A percentile compares a stretch with the other conserved stretches of the same genome.
phyloP scores from a whole-genome alignment of 2,797 vertebrate species.

The Phataginus tricuspis region DNA sequence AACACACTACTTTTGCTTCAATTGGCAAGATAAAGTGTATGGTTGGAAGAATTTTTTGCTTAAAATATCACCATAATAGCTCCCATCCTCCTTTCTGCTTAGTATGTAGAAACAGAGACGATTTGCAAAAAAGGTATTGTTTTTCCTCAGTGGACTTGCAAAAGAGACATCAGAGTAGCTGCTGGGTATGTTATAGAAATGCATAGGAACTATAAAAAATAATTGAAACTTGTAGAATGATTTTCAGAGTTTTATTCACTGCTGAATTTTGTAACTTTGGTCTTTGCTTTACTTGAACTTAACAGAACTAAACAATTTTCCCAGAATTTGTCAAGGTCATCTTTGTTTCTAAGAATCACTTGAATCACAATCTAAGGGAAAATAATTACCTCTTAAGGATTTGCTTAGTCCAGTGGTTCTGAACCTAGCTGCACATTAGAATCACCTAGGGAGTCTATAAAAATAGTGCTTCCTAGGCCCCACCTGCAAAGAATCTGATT shows the following conservation, averaged over 20 bases:
- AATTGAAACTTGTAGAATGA: conserved; percentile 58
- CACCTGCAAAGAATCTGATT: not conserved
- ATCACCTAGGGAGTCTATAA: not conserved
- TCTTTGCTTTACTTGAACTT: conserved; percentile 34
- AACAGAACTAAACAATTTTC: not conserved
- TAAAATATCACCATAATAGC: conserved; percentile 49
- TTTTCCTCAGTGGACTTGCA: conserved; percentile 55
- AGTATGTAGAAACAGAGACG: not conserved
- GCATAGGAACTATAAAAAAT: conserved; percentile 58
- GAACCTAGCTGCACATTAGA: not conserved
- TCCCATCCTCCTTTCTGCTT: not conserved
- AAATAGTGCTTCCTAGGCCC: not conserved
- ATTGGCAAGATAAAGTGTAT: conserved; percentile 33
- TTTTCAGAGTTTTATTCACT: conserved; percentile 55
- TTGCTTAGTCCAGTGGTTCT: not conserved
- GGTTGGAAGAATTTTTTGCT: not conserved
- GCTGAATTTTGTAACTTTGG: conserved; percentile 37
- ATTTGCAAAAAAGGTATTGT: conserved; percentile 35
- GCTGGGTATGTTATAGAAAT: conserved; percentile 56
- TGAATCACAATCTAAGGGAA: not conserved
- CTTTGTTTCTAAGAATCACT: not conserved
- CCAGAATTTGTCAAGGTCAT: conserved; percentile 47
- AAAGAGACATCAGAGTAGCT: conserved; percentile 43
- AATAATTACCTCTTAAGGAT: not conserved
- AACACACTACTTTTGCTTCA: not conserved